Percentiles rank a stretch among this genome's conserved stretches.
These are phyloP conservation scores for Eremophila alpestris DNA, from an alignment of 2,797 vertebrate genomes.

Conservation along the genomic window DNA sequence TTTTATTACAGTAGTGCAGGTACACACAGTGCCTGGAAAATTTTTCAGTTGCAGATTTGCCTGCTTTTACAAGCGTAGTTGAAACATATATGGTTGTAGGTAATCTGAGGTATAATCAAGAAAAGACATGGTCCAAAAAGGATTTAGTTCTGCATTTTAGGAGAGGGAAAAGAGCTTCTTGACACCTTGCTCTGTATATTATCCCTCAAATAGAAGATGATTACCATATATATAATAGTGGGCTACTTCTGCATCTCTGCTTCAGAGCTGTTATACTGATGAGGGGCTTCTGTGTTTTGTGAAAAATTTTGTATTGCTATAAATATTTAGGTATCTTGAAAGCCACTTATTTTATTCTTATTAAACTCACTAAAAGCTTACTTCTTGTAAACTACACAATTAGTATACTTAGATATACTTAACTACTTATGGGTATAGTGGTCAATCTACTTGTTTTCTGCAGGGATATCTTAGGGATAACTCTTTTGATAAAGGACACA, in stretches of 20 bases:
- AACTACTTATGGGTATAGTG: neutral
- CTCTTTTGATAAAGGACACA: neutral
- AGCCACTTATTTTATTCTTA: neutral
- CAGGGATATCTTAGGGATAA: neutral
- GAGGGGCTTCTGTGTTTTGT: neutral
- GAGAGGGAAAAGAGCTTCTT: neutral
- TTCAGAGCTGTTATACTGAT: neutral
- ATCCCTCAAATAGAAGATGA: neutral
- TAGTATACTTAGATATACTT: neutral
- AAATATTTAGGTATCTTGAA: neutral
- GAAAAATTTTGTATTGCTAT: neutral
- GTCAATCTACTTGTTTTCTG: neutral
- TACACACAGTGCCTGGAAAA: neutral
- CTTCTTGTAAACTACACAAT: neutral
- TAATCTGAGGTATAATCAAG: neutral
- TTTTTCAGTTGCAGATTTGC: neutral
- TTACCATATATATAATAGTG: neutral
- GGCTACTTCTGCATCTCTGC: neutral
- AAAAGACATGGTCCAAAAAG: neutral
- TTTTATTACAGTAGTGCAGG: neutral
- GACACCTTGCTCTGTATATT: neutral
- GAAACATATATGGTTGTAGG: neutral
- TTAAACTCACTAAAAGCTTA: neutral
- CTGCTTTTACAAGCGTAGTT: neutral
- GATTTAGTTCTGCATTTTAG: neutral